These are phyloP conservation scores for Acanthopleura granulata DNA, from an alignment of 2,888 invertebrate genomes.

Conservation along the genomic window DNA sequence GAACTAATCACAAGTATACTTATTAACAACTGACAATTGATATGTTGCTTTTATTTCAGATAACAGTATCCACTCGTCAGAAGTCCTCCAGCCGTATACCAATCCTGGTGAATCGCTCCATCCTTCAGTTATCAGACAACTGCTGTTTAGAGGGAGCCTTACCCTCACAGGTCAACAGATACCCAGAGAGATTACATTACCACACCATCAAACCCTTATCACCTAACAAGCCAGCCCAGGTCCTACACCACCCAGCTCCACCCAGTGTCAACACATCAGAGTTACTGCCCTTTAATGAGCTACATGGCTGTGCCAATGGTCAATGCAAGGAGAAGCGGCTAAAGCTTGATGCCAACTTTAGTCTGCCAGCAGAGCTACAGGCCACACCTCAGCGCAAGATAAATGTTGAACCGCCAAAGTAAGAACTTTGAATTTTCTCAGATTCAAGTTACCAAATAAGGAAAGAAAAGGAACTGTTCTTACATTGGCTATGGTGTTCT, in stretches of 20 bases:
- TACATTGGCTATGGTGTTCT: too few relatives aligned
- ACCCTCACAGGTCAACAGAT: not conserved
- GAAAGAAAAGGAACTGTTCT: too few relatives aligned
- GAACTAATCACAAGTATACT: too few relatives aligned
- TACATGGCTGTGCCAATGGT: not conserved
- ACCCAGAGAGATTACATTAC: slow-evolving; percentile 1
- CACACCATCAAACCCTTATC: not conserved
- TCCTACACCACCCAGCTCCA: not conserved
- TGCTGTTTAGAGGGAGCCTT: not conserved
- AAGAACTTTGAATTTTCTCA: not conserved
- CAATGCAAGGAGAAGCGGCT: not conserved
- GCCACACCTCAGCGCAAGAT: not conserved
- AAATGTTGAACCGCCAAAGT: not conserved
- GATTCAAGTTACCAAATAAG: too few relatives aligned
- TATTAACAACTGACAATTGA: too few relatives aligned
- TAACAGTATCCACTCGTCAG: not conserved
- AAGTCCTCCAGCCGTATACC: not conserved
- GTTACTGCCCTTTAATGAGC: not conserved
- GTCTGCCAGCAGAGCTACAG: not conserved
- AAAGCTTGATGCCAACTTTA: not conserved
- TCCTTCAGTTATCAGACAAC: not conserved
- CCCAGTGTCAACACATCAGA: not conserved
- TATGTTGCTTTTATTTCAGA: not conserved
- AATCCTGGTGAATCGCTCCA: not conserved
- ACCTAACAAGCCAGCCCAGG: not conserved